Evolutionary conservation across 2,888 invertebrate genomes (phyloP), one percentile per base, ranked within the genome.

Genomic region (Melieria crassipennis): DNA sequence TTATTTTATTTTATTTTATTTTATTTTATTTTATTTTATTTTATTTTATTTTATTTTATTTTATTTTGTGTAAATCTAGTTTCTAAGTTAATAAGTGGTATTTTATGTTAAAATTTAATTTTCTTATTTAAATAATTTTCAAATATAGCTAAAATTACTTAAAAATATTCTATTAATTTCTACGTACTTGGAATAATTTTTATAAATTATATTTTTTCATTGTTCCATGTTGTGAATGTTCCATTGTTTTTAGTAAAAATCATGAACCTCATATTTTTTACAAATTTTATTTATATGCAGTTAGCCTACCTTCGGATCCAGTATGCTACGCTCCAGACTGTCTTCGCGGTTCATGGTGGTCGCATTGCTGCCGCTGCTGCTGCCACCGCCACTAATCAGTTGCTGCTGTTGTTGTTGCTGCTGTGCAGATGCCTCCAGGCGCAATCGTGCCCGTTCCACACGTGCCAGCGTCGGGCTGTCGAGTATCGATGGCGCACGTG

Each of bases 401-500:
- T 72, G 65, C 42, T 81, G 79, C 46, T 73, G 75, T n/a, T 76
- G 75, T 71, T 78, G 77, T 60, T 78, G 78, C 58, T 78, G 78
- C 47, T 76, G 73, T 50, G 73, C 72, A 69, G 83, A 75, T 55
- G 82, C 89, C 78, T 89, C 89, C 77, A 89, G 87, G 72, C 89
- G 86, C 76, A 89, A 81, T 77, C 89, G 88, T 60, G 90, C 90
- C 79, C 90, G 88, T 83, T 90, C 89, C 72, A 90, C 90, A 78
- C 90, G 87, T 74, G 89, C 90, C 79, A 90, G 85, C 76, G 89
- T 89, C 76, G 90, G 90, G 75, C 90, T 90, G 82, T 90, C 90
- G 79, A 90, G 85, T 77, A 90, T 88, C 69, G 89, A 89, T 73
- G 88, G 87, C 7, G 88, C 86, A 58, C 87, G 83, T 74, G 85